Percentiles rank a stretch among this genome's conserved stretches.
Evolutionary conservation across 2,113 vertebrate species (phyloP).

Genomic region (Calypte anna): DNA sequence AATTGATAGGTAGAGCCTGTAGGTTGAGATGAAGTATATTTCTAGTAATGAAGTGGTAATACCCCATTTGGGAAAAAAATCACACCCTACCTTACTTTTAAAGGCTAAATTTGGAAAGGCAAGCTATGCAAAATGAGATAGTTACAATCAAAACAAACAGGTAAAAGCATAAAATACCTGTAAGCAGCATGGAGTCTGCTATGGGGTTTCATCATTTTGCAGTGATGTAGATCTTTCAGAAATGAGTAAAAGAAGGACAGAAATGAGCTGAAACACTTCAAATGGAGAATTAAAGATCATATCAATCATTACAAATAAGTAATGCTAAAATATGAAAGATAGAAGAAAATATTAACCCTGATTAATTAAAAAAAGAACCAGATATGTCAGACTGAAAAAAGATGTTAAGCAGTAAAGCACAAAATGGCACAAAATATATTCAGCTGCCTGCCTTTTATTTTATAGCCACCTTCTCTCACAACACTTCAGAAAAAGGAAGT

Average conservation of each 20-base stretch:
- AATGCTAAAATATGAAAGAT: background rate
- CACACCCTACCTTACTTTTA: background rate
- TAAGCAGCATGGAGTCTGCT: background rate
- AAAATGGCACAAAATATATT: background rate
- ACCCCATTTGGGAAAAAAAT: background rate
- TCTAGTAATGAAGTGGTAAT: background rate
- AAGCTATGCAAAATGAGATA: background rate
- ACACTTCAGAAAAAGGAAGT: background rate
- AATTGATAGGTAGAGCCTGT: background rate
- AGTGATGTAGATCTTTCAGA: background rate
- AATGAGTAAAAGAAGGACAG: background rate
- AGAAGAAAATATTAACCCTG: background rate
- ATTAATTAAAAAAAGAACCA: background rate
- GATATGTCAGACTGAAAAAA: background rate
- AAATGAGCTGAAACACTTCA: background rate
- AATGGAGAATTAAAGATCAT: background rate
- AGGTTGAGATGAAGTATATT: background rate
- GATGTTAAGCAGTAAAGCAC: background rate
- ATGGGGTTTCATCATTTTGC: background rate
- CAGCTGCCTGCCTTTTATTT: background rate
- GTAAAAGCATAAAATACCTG: background rate
- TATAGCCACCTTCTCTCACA: background rate
- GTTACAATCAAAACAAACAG: background rate
- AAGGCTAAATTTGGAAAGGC: background rate
- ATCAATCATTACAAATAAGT: background rate